Evolutionary conservation across 23 tunicate species (phyloP).

Genomic region (Ciona savignyi): DNA sequence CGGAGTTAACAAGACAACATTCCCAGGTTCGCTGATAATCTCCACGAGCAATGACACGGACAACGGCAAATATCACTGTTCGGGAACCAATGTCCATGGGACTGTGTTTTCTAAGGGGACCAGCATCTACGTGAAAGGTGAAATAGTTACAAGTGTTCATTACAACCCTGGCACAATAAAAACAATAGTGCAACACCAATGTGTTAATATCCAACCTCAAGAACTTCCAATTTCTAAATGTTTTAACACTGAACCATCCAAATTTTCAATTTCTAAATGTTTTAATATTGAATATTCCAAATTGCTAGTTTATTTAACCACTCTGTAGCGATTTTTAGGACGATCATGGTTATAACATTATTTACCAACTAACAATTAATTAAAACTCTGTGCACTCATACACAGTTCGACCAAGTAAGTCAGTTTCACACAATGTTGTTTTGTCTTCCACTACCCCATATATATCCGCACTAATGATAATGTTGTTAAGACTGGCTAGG

Average conservation of each 20-base stretch:
- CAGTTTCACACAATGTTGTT: background rate
- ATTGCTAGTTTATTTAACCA: too few relatives aligned
- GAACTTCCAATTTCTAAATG: too few relatives aligned
- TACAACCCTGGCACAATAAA: too few relatives aligned
- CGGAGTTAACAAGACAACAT: too few relatives aligned
- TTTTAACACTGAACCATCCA: too few relatives aligned
- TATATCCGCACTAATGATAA: background rate
- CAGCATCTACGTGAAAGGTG: conserved; percentile 54
- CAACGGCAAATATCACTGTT: conserved; percentile 66
- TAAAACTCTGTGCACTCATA: background rate
- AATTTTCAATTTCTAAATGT: too few relatives aligned
- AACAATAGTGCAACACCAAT: too few relatives aligned
- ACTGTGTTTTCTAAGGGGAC: conserved; percentile 50
- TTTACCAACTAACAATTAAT: background rate
- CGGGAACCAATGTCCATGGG: conserved; percentile 66
- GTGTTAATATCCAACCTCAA: too few relatives aligned
- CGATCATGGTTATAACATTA: too few relatives aligned
- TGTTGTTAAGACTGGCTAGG: background rate
- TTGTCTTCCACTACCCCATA: background rate
- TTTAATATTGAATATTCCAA: too few relatives aligned
- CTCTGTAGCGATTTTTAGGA: too few relatives aligned
- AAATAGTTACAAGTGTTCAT: background rate
- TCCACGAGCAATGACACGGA: conserved; percentile 46
- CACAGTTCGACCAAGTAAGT: background rate
- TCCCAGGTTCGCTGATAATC: conserved; percentile 58